Conservation (phyloP, 2,797 vertebrate species). For the Gallinago nigripennis region DNA sequence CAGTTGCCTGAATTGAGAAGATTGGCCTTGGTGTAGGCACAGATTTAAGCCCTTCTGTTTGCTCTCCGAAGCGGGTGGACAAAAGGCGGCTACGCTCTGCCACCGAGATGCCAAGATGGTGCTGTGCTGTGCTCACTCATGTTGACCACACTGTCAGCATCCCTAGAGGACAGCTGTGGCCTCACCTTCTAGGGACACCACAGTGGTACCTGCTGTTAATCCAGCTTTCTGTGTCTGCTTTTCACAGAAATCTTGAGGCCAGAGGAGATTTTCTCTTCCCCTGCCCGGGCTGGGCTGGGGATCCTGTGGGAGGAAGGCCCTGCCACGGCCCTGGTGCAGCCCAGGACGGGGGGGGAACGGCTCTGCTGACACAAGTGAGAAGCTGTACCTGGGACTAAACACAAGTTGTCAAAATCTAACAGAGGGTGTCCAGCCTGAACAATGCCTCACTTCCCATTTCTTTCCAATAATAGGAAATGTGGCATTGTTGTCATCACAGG, state of each 20-base stretch:
- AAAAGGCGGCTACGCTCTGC: not conserved
- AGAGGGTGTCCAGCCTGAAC: not conserved
- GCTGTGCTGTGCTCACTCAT: not conserved
- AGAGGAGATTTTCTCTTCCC: not conserved
- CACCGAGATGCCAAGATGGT: accelerated
- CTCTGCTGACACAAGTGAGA: conserved; percentile 20
- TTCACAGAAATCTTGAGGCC: not conserved
- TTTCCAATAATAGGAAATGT: not conserved
- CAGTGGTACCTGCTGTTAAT: not conserved
- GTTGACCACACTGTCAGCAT: not conserved
- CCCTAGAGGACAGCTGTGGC: not conserved
- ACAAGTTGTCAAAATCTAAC: not conserved
- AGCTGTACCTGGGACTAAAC: not conserved
- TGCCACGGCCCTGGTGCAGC: not conserved
- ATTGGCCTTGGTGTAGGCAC: not conserved
- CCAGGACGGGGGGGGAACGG: not conserved
- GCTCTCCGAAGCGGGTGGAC: not conserved
- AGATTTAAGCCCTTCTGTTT: not conserved
- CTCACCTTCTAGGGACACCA: not conserved
- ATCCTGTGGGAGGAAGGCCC: conserved; percentile 28
- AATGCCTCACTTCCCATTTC: conserved; percentile 33
- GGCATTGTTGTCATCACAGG: not conserved
- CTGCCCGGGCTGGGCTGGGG: accelerated
- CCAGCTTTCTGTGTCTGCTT: not conserved
- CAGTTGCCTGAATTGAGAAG: not conserved